These are phyloP conservation scores for Nibea albiflora DNA, from an alignment of 2,113 vertebrate genomes.

Conservation along the genomic window DNA sequence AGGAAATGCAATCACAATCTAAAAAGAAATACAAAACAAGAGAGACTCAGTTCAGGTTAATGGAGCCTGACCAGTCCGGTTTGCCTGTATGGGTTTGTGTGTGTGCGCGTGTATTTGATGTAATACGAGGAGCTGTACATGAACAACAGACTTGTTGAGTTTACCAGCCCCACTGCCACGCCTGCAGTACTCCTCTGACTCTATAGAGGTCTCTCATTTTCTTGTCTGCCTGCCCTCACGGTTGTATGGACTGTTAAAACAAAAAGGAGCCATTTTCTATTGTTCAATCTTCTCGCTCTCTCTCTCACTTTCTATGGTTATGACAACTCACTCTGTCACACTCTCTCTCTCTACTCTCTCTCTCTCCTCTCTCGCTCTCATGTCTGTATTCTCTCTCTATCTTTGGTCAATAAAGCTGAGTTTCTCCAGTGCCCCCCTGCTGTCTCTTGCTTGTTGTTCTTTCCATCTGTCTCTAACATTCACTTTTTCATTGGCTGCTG, in stretches of 20 bases:
- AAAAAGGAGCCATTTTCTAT: constrained; percentile 78
- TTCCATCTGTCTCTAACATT: constrained; percentile 80
- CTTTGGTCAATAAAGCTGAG: constrained; percentile 82
- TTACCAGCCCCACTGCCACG: constrained; percentile 73
- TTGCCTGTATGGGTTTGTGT: constrained; percentile 41
- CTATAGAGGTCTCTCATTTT: constrained; percentile 69
- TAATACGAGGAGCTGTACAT: constrained; percentile 49
- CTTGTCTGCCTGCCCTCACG: constrained; percentile 65
- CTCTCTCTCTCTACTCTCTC: constrained; percentile 21
- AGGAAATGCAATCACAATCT: constrained; percentile 13
- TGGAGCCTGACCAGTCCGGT: constrained; percentile 35
- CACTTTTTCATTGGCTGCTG: constrained; percentile 75
- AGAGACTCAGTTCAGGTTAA: constrained; percentile 12
- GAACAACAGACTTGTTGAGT: constrained; percentile 50
- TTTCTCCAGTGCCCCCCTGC: constrained; percentile 80
- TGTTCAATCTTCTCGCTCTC: constrained; percentile 61
- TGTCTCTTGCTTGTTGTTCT: constrained; percentile 81
- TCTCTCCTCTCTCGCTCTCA: constrained; percentile 61
- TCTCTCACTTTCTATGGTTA: constrained; percentile 27
- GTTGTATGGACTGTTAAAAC: constrained; percentile 73
- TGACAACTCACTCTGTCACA: constrained; percentile 41
- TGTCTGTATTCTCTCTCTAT: constrained; percentile 76
- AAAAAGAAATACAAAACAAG: constrained; percentile 6
- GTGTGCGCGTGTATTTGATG: constrained; percentile 29
- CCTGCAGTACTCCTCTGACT: constrained; percentile 71